Percentiles rank a stretch among this genome's conserved stretches.
phyloP scores from a whole-genome alignment of 2,888 invertebrate genomes.

The Sinohyriopsis cumingii region DNA sequence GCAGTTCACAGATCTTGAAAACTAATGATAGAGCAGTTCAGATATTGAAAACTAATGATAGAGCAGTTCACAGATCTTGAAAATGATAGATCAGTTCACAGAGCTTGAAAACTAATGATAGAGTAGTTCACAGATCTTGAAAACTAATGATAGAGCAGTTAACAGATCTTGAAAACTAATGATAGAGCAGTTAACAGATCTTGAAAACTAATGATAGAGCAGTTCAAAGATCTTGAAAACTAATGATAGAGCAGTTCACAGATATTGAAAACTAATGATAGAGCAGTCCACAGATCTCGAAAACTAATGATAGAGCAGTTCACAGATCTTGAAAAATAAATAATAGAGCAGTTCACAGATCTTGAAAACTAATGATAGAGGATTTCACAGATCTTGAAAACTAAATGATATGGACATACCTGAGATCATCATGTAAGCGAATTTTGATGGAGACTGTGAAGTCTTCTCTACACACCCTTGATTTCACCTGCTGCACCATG shows the following conservation, averaged over 20 bases:
- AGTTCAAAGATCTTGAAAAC: no score
- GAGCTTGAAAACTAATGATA: neutral
- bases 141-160: no score
- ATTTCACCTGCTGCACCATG: slow-evolving; percentile 84
- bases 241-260: no score
- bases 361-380: neutral
- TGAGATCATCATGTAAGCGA: slow-evolving; percentile 82
- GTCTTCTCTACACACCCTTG: slow-evolving; percentile 78
- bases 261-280: no score
- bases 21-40: neutral
- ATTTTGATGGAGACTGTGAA: slow-evolving; percentile 95
- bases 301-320: no score
- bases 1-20: neutral
- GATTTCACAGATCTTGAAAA: neutral
- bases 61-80: neutral
- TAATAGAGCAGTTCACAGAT: no score
- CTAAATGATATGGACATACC: slow-evolving; percentile 65
- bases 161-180: no score
- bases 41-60: neutral
- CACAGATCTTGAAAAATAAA: no score
- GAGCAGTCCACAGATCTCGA: no score
- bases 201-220: no score
- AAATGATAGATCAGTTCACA: neutral
- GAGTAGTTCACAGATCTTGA: no score
- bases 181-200: no score